phyloP scores from a whole-genome alignment of 2,888 invertebrate species.

The Cerastoderma edule region DNA sequence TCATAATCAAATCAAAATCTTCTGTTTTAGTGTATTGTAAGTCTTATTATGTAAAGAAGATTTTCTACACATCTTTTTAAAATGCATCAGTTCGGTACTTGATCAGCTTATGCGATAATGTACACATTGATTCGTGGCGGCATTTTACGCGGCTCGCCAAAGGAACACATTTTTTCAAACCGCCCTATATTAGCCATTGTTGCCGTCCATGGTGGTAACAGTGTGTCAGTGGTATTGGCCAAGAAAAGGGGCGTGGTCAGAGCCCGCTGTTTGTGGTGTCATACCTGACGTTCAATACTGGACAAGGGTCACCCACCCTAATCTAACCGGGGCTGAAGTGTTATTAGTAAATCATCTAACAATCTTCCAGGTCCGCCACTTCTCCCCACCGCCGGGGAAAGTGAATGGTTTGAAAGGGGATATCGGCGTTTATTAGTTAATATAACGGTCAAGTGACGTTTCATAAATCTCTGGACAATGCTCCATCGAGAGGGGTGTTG shows the following conservation, averaged over 20 bases:
- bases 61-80: too few species aligned
- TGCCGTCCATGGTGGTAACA: too few species aligned
- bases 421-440: slow-evolving; percentile 41
- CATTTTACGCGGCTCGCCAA: too few species aligned
- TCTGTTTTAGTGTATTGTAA: too few species aligned
- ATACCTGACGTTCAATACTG: slow-evolving; percentile 41
- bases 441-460: slow-evolving; percentile 46
- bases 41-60: too few species aligned
- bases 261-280: slow-evolving; percentile 45
- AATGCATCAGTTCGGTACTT: too few species aligned
- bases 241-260: slow-evolving; percentile 38
- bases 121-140: too few species aligned
- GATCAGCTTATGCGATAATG: too few species aligned
- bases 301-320: slow-evolving; percentile 45
- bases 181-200: too few species aligned
- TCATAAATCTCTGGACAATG: slow-evolving; percentile 14
- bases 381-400: slow-evolving; percentile 18
- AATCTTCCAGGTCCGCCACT: slow-evolving; percentile 20
- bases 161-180: too few species aligned
- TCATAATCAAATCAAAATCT: too few species aligned
- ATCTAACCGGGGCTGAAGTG: slow-evolving; percentile 35
- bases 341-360: slow-evolving; percentile 41
- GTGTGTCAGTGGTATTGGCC: slow-evolving; percentile 38
- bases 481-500: slow-evolving; percentile 18
- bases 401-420: slow-evolving; percentile 53